phyloP scores from a whole-genome alignment of 2,888 invertebrate genomes.

The Aproaerema taeniolella region DNA sequence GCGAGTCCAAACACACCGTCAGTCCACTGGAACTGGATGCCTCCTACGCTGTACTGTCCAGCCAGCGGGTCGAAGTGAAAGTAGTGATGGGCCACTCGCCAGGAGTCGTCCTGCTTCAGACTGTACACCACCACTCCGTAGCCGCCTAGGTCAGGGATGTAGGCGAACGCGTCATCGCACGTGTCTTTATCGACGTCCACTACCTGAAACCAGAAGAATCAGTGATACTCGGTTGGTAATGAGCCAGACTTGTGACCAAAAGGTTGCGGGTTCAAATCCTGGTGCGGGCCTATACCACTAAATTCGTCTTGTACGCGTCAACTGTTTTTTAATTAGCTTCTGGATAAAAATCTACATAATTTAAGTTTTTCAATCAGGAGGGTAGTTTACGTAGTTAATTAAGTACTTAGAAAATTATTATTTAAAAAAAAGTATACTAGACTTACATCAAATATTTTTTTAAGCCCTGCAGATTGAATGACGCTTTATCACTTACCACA shows the following conservation, averaged over 20 bases:
- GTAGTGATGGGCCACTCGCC: constrained; percentile 88
- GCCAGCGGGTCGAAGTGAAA: constrained; percentile 90
- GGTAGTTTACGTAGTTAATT: no score
- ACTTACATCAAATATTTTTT: no score
- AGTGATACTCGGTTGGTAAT: no score
- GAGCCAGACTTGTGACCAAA: no score
- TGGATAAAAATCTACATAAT: no score
- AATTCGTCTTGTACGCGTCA: no score
- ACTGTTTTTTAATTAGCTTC: neutral
- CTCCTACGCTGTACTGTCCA: constrained; percentile 86
- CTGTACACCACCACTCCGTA: constrained; percentile 89
- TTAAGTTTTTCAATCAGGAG: no score
- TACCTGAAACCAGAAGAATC: constrained; percentile 62
- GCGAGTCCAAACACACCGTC: constrained; percentile 89
- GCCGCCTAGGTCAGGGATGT: constrained; percentile 86
- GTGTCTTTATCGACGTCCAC: constrained; percentile 83
- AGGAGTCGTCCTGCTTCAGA: constrained; percentile 83
- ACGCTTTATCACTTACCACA: constrained; percentile 80
- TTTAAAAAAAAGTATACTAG: no score
- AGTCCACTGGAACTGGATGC: constrained; percentile 90
- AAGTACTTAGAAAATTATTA: no score
- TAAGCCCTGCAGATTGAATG: no score
- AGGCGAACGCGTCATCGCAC: constrained; percentile 86
- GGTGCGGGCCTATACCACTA: no score
- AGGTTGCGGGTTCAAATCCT: no score